Evolutionary conservation across 2,113 vertebrate genomes (phyloP), one percentile per base, ranked within the genome.

Genomic region (Ursus arctos): DNA sequence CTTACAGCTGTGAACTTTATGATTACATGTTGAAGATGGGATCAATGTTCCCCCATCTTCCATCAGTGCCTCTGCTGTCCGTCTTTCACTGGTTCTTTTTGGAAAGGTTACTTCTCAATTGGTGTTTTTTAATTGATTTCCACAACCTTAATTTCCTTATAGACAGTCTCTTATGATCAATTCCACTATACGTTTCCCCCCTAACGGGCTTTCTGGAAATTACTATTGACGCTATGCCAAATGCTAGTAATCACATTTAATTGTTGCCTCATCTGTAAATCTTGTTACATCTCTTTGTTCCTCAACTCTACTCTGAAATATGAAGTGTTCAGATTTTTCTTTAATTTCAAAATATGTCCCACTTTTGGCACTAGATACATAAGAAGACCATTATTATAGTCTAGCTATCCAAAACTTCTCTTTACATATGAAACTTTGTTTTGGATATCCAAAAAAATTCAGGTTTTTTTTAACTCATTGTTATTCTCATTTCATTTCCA

Each of bases 271-370:
- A n/a, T 77, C 51, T 77, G 7, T 77, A 76, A 57, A 33, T 87
- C 74, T 89, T 96, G 6, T 77, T 87, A 63, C 2, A 49, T 63
- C 8, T 36, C 26, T 33, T 57, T 11, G 85, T 94, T 67, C 18
- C 31, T 93, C n/a, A 94, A 57, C 13, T 63, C 15, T 63, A 36
- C 57, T 86, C 40, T 93, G 74, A 94, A 92, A 89, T 72, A 65
- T 19, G 12, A 80, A 76, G 40, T 43, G 1, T 47, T 82, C 53
- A 6, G 13, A 8, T n/a, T 63, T 49, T 69, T 72, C 74, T 69
- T 22, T 40, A 40, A 47, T 92, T 96, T 86, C n/a, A 90, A 94
- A 85, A 88, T 74, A 81, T 61, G 26, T 80, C 67, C 18, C 74
- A 12, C 18, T 86, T 96, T 61, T 49, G 43, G 18, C 2, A 12